Evolutionary conservation across 1,140 invertebrate species (phyloP), one percentile per base, ranked within the genome.

Genomic region (Penaeus vannamei): DNA sequence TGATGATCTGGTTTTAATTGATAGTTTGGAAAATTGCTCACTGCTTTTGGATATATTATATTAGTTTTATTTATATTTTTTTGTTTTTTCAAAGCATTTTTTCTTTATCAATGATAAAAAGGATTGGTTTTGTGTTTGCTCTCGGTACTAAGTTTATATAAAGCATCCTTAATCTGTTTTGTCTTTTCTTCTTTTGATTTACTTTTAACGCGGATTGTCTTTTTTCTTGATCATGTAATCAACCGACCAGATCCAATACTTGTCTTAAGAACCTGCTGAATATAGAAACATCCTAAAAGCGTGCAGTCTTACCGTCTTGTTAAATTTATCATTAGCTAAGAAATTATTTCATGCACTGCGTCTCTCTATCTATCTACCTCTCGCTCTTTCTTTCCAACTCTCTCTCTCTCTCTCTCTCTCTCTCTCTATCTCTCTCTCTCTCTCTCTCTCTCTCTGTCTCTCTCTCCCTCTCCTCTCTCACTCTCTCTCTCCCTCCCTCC

Each of bases 321-420:
- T 77, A n/a, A n/a, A 32, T 17, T 36, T 61, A 5, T 77, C 72
- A 7, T 36, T 77, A 20, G 22, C 7, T 77, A 26, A 32, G 22
- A 32, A 20, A n/a, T 20, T 76, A 32, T 32, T 5, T 29, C 23
- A 32, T 5, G 22, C 46, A 22, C 46, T 60, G 20, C 59, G 20
- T 82, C 46, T 82, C 42, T 82, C 46, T 82, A 29, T 46, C 42
- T 46, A 29, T 46, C 79, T 81, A 29, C 26, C 46, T 81, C 46
- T 22, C 46, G 22, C 61, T 23, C 20, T 42, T 36, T 46, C 64
- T 64, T 2, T 64, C 14, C 81, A 26, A 46, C 61, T 23, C 20
- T 42, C 46, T 46, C 64, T 64, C 85, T 79, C 69, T 81, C 32
- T 87, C 46, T 81, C 42, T 46, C 23, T 59, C 53, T 83, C 59